Evolutionary conservation across 2,888 invertebrate genomes (phyloP), one percentile per base, ranked within the genome.

Genomic region (Drosophila mayaguana): DNA sequence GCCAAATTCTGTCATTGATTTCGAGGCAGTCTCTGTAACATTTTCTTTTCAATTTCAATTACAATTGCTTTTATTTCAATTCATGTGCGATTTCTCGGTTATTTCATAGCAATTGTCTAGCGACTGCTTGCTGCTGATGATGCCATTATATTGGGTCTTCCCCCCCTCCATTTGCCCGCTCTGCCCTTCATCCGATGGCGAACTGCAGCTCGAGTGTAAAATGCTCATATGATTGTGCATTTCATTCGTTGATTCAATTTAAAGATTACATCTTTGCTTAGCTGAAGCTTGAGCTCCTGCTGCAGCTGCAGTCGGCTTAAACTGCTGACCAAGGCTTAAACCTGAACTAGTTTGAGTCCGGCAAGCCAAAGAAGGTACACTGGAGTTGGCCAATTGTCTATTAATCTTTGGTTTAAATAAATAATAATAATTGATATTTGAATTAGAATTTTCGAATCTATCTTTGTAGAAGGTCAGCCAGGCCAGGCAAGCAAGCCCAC

Each of bases 61-160:
- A 67, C 83, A 63, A 77, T 86, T 66, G 61, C 68, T 75, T 75
- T 80, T 74, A 72, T 78, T 75, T 77, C 74, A 79, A 77, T 77
- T 80, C 60, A 63, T 75, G 68, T 70, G 62, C 70, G 74, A 86
- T 88, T 80, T 71, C 75, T 75, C 63, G 70, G 68, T 73, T 75
- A 78, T 74, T 86, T 78, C 83, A 74, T 57, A 46, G 80, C 70
- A 56, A 80, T 86, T 88, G 87, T 88, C 67, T 76, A 50, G 18
- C 28, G 7, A 8, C 28, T 28, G 28, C 66, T 54, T 38, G 48
- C 36, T 43, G 18, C 14, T 59, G 72, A 43, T 60, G 50, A 40
- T 45, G 67, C 54, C 45, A 18, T 56, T 68, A 45, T 56, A 38
- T 61, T 16, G 20, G 38, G 18, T 22, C 63, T 61, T 59, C n/a